Evolutionary conservation across 1,140 invertebrate genomes (phyloP).

Genomic region (Venturia canescens): DNA sequence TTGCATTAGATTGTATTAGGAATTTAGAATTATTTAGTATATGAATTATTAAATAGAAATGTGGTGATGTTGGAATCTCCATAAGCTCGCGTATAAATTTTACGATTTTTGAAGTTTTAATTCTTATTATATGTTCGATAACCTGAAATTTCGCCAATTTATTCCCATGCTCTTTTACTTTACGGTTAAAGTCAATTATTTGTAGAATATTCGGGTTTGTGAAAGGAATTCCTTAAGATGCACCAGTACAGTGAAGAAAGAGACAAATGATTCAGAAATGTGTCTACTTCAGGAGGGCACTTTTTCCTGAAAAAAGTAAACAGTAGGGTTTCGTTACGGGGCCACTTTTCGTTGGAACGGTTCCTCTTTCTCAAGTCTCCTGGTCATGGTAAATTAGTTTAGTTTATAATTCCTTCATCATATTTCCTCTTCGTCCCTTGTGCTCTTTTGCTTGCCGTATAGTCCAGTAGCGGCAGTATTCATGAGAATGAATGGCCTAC

Average conservation of each 20-base stretch:
- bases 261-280: not conserved
- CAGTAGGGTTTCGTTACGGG: not conserved
- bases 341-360: constrained; percentile 27
- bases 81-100: too few species aligned
- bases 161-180: too few species aligned
- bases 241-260: not conserved
- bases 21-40: too few species aligned
- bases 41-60: too few species aligned
- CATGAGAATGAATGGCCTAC: constrained; percentile 59
- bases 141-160: too few species aligned
- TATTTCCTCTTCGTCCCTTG: constrained; percentile 6
- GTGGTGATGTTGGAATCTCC: too few species aligned
- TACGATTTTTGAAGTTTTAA: too few species aligned
- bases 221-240: too few species aligned
- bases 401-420: constrained; percentile 64
- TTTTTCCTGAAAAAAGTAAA: constrained; percentile 5
- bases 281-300: not conserved
- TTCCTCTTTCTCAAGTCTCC: not conserved
- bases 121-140: too few species aligned
- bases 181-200: too few species aligned
- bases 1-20: too few species aligned
- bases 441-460: constrained; percentile 5
- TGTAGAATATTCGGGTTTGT: too few species aligned
- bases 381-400: constrained; percentile 61
- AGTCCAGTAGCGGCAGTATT: constrained; percentile 40